These are phyloP conservation scores for Hemibagrus wyckioides DNA, from an alignment of 2,113 vertebrate species.

Conservation along the genomic window DNA sequence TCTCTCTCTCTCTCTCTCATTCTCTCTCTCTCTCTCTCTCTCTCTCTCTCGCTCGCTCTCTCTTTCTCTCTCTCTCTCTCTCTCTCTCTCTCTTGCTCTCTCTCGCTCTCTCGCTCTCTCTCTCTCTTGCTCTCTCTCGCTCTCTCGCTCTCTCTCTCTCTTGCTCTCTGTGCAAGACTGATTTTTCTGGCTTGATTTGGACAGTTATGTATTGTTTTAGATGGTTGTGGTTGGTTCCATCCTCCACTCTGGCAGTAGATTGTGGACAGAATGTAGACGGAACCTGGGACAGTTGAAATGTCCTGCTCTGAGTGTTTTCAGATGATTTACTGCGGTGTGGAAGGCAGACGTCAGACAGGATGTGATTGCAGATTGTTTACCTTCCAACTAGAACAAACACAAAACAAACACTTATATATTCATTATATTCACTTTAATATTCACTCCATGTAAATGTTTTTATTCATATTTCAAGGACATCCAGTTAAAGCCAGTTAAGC, in stretches of 20 bases:
- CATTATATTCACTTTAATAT: neutral
- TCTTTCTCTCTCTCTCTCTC: no score
- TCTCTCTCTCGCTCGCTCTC: no score
- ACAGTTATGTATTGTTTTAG: neutral
- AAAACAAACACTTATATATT: neutral
- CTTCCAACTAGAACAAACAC: neutral
- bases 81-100: no score
- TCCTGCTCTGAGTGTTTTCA: neutral
- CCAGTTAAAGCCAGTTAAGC: neutral
- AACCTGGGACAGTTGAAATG: neutral
- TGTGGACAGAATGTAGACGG: neutral
- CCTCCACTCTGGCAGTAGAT: neutral
- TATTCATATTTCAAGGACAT: neutral
- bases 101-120: no score
- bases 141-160: neutral
- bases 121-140: slow-evolving; percentile 10
- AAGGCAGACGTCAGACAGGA: neutral
- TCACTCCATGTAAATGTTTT: neutral
- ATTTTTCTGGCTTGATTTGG: neutral
- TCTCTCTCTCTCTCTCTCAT: no score
- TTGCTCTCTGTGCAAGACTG: no score
- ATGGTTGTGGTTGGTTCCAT: neutral
- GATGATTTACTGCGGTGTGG: neutral
- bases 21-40: no score
- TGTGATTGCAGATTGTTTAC: neutral